Evolutionary conservation across 2,888 invertebrate genomes (phyloP), one percentile per base, ranked within the genome.

Genomic region (Coenonympha arcania): DNA sequence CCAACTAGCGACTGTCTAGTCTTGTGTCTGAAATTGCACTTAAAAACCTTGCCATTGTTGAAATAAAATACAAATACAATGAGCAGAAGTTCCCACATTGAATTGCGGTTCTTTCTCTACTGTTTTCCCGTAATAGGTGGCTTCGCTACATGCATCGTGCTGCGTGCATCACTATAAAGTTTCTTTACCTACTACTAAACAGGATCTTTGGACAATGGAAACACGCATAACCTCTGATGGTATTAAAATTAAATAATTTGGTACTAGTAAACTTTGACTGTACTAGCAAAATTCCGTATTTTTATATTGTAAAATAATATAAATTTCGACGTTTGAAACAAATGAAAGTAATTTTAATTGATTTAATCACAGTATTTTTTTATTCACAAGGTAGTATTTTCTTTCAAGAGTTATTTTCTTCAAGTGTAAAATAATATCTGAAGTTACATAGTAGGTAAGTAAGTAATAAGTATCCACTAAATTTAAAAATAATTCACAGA

Each of bases 11-110:
- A 45, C 34, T 18, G 45, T 42, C 44, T 34, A 28, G 46, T 44
- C 51, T 46, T 13, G 9, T 41, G 34, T 49, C 46, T 44, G n/a
- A n/a, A n/a, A 28, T 26, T 13, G 9, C 31, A 3, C 28, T 26
- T 30, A 31, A 50, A 51, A 44, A 22, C 45, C 44, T 33, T 50
- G 40, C 34, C 40, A 49, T 50, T 52, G 47, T 56, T 48, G 47
- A 45, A 52, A 49, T 50, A 50, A 26, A 45, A 45, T 45, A 44
- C 44, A 45, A 47, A 48, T 48, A 54, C 46, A 57, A 50, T 52
- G 46, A 52, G 24, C 47, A 40, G 36, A 46, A 52, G 49, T 48
- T 48, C 48, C 48, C 50, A 55, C 52, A 55, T 36, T 37, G 49
- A 34, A 36, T 49, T 41, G 41, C 26, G 47, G 55, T 48, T 39